Conservation (phyloP, 2,888 invertebrate species). For the Hyppa rectilinea region DNA sequence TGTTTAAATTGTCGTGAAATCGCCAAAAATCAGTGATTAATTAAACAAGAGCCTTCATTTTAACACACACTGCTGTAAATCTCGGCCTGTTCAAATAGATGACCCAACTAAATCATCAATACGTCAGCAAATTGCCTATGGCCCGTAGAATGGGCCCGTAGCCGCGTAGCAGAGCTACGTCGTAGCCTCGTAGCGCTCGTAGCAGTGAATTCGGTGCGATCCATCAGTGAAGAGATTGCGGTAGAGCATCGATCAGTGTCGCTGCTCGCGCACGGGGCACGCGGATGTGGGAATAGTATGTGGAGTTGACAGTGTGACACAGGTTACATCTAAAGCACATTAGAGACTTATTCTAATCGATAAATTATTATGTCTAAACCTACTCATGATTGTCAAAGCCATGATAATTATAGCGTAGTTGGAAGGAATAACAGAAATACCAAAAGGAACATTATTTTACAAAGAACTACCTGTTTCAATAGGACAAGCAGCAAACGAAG, state of each 20-base stretch:
- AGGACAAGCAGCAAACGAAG: not conserved
- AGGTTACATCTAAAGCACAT: not conserved
- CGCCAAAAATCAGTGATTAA: not conserved
- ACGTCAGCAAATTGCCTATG: slow-evolving; percentile 51
- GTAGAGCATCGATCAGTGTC: slow-evolving; percentile 70
- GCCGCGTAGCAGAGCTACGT: slow-evolving; percentile 52
- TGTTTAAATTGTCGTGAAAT: not conserved
- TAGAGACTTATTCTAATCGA: not conserved
- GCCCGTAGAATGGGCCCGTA: slow-evolving; percentile 27
- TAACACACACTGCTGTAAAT: slow-evolving; percentile 25
- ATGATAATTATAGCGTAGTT: not conserved
- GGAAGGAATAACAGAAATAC: not conserved
- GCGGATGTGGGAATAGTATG: slow-evolving; percentile 15
- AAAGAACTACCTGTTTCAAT: not conserved
- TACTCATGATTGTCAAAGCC: not conserved
- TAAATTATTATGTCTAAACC: not conserved
- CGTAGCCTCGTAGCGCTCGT: slow-evolving; percentile 43
- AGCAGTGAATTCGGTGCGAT: slow-evolving; percentile 59
- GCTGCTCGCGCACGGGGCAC: slow-evolving; percentile 40
- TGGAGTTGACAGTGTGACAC: not conserved
- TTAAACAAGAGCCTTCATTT: slow-evolving; percentile 10
- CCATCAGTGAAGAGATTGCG: slow-evolving; percentile 69
- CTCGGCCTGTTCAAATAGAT: slow-evolving; percentile 38
- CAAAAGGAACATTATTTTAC: not conserved
- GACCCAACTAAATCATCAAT: slow-evolving; percentile 54